A percentile compares a stretch with the other conserved stretches of the same genome.
These are phyloP conservation scores for Gymnothorax javanicus DNA, from an alignment of 2,797 vertebrate species.

Conservation along the genomic window DNA sequence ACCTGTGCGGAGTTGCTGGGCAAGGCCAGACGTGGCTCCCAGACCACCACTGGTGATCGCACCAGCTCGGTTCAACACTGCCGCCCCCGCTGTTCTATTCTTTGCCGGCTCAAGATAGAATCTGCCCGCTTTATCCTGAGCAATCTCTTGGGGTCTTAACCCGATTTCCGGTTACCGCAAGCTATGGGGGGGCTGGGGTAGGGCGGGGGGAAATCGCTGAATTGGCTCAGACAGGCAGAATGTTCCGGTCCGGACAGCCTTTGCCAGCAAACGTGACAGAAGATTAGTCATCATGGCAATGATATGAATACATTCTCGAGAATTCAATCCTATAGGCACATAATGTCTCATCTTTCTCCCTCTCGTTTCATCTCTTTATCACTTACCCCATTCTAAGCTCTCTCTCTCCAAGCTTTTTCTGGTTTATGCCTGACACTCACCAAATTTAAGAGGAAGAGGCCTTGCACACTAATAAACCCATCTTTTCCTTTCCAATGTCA, in stretches of 20 bases:
- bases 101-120: not conserved
- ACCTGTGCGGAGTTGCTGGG: not conserved
- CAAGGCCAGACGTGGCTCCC: not conserved
- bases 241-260: not conserved
- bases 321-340: not conserved
- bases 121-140: not conserved
- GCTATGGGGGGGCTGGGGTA: not conserved
- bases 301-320: not conserved
- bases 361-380: not conserved
- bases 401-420: not conserved
- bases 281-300: not conserved
- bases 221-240: not conserved
- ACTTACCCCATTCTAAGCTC: not conserved
- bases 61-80: not conserved
- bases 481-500: not conserved
- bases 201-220: not conserved
- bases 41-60: not conserved
- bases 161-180: not conserved
- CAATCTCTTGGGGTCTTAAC: not conserved
- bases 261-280: not conserved
- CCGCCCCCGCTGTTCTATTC: not conserved
- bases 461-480: not conserved
- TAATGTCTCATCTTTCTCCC: not conserved
- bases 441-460: not conserved
- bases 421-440: not conserved